Percentiles rank a stretch among this genome's conserved stretches.
phyloP scores from a whole-genome alignment of 2,113 vertebrate species.

The Sterrhoptilus dennistouni region DNA sequence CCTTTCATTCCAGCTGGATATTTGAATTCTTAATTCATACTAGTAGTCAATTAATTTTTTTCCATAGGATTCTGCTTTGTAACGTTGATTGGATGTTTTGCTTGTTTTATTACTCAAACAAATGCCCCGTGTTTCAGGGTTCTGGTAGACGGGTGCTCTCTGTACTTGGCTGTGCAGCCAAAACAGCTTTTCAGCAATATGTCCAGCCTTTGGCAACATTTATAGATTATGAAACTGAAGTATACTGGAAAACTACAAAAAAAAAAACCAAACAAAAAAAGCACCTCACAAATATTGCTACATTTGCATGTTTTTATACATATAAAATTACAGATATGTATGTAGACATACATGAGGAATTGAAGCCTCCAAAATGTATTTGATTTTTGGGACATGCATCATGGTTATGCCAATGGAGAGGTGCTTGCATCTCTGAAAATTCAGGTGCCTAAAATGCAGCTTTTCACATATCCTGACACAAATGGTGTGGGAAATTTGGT shows the following conservation, averaged over 20 bases:
- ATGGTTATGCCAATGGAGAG: not conserved
- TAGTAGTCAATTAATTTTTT: not conserved
- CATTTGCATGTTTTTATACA: rapidly evolving
- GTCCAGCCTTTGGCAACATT: not conserved
- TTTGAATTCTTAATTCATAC: not conserved
- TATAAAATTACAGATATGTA: rapidly evolving
- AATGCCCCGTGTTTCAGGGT: rapidly evolving
- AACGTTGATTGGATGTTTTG: not conserved
- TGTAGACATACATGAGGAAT: rapidly evolving
- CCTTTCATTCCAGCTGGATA: rapidly evolving
- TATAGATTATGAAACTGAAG: not conserved
- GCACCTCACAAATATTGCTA: not conserved
- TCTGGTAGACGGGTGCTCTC: not conserved
- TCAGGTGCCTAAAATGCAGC: not conserved
- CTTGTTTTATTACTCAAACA: not conserved
- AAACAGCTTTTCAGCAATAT: rapidly evolving
- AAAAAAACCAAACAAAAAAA: not conserved
- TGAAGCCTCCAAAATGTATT: not conserved
- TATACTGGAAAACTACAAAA: not conserved
- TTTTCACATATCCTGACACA: not conserved
- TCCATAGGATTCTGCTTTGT: not conserved
- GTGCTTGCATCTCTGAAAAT: not conserved
- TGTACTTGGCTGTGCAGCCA: not conserved
- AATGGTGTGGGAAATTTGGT: rapidly evolving
- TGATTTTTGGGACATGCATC: not conserved